Evolutionary conservation across 2,797 vertebrate species (phyloP).

Genomic region (Coregonus sp.): DNA sequence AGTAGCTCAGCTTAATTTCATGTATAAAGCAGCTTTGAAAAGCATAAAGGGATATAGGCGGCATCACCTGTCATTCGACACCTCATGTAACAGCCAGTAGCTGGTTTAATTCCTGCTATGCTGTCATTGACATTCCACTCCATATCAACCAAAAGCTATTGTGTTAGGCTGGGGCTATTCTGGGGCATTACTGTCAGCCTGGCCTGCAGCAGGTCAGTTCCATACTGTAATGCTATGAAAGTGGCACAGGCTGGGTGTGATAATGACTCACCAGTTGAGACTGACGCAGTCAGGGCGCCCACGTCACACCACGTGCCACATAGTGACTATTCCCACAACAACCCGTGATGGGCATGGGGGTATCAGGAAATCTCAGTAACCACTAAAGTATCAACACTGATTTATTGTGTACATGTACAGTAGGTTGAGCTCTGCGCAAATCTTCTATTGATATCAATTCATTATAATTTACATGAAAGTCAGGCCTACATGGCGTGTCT

Average conservation of each 20-base stretch:
- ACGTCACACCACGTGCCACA: constrained; percentile 24
- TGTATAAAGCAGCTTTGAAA: constrained; percentile 22
- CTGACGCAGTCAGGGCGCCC: constrained; percentile 17
- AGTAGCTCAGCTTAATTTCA: neutral
- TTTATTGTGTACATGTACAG: neutral
- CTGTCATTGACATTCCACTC: constrained; percentile 66
- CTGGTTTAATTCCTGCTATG: constrained; percentile 60
- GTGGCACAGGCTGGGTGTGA: constrained; percentile 46
- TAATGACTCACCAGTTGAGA: constrained; percentile 54
- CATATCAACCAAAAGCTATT: constrained; percentile 68
- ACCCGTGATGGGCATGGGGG: neutral
- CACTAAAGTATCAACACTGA: neutral
- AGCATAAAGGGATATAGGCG: constrained; percentile 27
- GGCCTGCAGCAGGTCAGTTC: constrained; percentile 39
- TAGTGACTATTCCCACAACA: constrained; percentile 14
- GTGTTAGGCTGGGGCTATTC: constrained; percentile 57
- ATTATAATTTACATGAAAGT: neutral
- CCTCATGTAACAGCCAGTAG: constrained; percentile 64
- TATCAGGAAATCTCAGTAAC: neutral
- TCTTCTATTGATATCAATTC: neutral
- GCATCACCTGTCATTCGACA: constrained; percentile 65
- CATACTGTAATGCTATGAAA: constrained; percentile 41
- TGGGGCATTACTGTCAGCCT: constrained; percentile 42
- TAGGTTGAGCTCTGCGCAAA: neutral
- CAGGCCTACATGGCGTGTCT: neutral